Base-by-base conservation (phyloP, 2,113 vertebrate genomes). In the Brachyistius frenatus region DNA sequence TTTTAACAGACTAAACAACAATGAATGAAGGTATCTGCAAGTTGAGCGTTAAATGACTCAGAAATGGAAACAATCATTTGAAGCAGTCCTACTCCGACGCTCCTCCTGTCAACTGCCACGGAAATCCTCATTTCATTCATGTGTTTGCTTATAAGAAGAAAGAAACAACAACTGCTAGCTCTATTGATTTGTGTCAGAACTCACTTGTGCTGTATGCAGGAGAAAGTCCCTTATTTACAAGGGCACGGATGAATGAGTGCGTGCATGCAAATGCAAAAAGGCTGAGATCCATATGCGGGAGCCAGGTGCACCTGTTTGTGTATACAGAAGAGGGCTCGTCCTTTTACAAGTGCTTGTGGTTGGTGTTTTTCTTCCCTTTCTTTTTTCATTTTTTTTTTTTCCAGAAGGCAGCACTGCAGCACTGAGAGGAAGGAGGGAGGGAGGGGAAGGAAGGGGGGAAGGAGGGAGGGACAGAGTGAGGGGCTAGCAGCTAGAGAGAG, bases 361-460 rank as follows among this genome's bases (percentile, higher is more conserved):
- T 89, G 80, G 60, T 76, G 63, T 44, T 66, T 89, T 76, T 23
- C 23, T 88, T 68, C n/a, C 49, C 23, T 23, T 67, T 44, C 3
- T 31, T 49, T 52, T 69, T 75, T 73, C 11, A 2, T 64, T 39
- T 32, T 7, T 7, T 52, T 53, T 39, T 37, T 13, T 60, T 84
- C 71, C 61, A 78, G 73, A 83, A 91, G 77, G 85, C 87, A 91
- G 86, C 80, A 93, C 81, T 91, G 92, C 90, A 90, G 91, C 65
- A 87, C 37, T 60, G 66, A 75, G 41, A 15, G 44, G 76, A 65
- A 13, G 64, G 78, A 71, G 44, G 33, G 60, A 47, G 65, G 67
- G 67, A 58, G 63, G 10, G 6, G 10, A 41, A 44, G 41, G 41
- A 9, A 44, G 5, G 31, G 53, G 44, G 52, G 52, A n/a, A 11